Percentiles rank a stretch among this genome's conserved stretches.
Conservation (phyloP, 2,888 invertebrate species). For the Gymnosoma rotundatum region DNA sequence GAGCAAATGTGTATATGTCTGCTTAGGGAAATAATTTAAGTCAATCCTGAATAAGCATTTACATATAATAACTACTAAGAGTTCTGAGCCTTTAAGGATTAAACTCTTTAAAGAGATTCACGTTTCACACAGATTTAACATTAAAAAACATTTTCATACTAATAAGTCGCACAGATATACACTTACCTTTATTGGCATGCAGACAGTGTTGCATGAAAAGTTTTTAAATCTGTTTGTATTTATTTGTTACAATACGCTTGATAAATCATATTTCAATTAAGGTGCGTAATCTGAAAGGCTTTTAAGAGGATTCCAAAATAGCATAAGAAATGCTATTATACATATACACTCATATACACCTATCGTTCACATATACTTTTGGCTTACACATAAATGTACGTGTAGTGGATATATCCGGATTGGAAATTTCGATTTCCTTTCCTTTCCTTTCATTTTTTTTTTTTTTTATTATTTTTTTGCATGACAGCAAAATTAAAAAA, state of each 20-base stretch:
- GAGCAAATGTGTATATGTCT: not conserved
- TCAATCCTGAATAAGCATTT: constrained; percentile 34
- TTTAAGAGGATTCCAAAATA: constrained; percentile 42
- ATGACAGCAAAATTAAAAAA: too few relatives aligned
- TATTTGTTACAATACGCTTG: constrained; percentile 50
- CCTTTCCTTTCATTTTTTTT: too few relatives aligned
- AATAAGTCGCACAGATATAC: not conserved
- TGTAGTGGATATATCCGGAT: too few relatives aligned
- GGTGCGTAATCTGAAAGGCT: constrained; percentile 52
- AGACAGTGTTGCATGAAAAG: constrained; percentile 35
- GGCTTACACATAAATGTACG: not conserved
- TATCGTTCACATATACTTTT: constrained; percentile 3
- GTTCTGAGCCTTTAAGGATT: constrained; percentile 37
- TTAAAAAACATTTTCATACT: constrained; percentile 21
- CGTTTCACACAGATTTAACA: constrained; percentile 51
- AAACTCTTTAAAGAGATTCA: constrained; percentile 50
- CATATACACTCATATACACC: not conserved
- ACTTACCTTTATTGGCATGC: not conserved
- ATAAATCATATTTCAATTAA: constrained; percentile 65
- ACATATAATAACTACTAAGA: constrained; percentile 52
- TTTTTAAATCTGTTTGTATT: not conserved
- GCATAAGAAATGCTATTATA: not conserved
- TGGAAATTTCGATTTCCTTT: too few relatives aligned
- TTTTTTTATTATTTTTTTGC: too few relatives aligned
- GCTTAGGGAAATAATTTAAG: not conserved